Base-by-base conservation (phyloP, 2,888 invertebrate species). In the Lottia scabra region DNA sequence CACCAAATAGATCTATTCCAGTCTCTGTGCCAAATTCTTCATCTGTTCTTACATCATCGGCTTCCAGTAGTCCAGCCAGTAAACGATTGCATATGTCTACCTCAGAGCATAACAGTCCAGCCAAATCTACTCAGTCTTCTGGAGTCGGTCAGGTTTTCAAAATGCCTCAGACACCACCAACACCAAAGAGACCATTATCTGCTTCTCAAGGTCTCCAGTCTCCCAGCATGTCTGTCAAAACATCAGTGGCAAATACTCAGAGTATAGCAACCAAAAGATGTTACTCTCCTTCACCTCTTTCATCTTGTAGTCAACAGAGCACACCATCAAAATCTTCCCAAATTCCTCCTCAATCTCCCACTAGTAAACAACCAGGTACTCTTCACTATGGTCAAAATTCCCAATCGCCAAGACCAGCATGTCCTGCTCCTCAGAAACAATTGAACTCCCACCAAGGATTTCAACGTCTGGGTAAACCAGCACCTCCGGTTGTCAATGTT, bases 401-500 rank as follows among this genome's bases (percentile, higher is more conserved):
- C 27, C 72, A 44, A 19, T 71, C 19, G 63, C 72, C 23, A 68
- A 67, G 67, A 68, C 70, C 19, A 19, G 45, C 30, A 15, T 73
- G 64, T 64, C 71, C 65, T 62, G 64, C 19, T 30, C 70, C 46
- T 13, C 75, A 63, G 65, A n/a, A 45, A 44, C 69, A 63, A 67
- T 56, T 66, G 27, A 64, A 63, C 26, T 65, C 63, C 23, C 26
- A 65, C 19, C 66, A 63, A 67, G 46, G 69, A 38, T 76, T 75
- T 65, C 77, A 77, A 45, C 70, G 76, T 46, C 67, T 74, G 16
- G 77, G 75, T 62, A 78, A 77, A 65, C 84, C 81, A 45, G 81
- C 83, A n/a, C 85, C 86, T 45, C 85, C 85, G 23, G 82, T 83
- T 79, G 84, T 85, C n/a, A 85, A 84, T 78, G 84, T 85, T 38